These are phyloP conservation scores for Pontoporia blainvillei DNA, from an alignment of 2,113 vertebrate genomes.

Conservation along the genomic window DNA sequence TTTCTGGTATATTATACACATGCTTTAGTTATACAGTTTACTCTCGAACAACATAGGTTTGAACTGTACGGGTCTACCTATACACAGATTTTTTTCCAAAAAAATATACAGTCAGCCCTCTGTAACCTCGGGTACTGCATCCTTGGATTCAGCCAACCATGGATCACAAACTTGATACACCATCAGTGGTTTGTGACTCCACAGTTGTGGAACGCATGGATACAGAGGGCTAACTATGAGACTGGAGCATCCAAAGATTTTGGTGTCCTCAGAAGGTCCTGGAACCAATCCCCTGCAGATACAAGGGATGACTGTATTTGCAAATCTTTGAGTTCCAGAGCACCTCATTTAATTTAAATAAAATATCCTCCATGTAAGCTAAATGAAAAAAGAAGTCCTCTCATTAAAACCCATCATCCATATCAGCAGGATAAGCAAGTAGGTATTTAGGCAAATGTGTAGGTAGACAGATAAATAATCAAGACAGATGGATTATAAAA, in stretches of 20 bases:
- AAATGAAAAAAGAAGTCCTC: neutral
- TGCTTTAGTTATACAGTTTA: neutral
- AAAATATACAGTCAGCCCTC: neutral
- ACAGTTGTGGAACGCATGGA: neutral
- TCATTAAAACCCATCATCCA: neutral
- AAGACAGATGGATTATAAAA: neutral
- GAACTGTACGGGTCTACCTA: neutral
- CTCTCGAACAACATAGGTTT: neutral
- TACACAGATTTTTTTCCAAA: neutral
- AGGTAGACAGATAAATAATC: neutral
- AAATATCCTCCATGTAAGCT: neutral
- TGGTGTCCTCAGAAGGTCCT: neutral
- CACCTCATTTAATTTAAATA: neutral
- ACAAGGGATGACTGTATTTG: neutral
- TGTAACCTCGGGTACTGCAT: neutral
- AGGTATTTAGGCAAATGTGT: no score
- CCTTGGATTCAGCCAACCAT: neutral
- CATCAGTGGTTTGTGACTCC: neutral
- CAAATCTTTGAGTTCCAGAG: neutral
- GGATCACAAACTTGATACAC: neutral
- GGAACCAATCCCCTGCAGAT: neutral
- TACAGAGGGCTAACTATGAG: neutral
- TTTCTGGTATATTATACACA: neutral
- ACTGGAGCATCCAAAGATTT: neutral
- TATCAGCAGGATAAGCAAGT: neutral